Base-by-base conservation (phyloP, 2,888 invertebrate genomes). In the Dinocampus coccinellae region DNA sequence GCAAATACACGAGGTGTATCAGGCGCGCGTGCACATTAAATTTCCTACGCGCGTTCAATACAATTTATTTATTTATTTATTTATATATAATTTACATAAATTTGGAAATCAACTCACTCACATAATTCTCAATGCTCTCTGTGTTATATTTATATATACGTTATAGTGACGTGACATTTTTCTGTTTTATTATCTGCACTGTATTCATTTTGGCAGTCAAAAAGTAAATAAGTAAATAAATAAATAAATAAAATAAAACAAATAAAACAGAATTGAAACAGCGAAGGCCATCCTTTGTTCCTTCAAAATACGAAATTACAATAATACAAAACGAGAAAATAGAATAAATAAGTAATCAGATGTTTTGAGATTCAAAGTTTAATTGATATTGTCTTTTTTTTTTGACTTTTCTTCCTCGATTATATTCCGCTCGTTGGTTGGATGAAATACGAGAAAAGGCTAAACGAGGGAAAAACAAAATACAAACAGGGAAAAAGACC, bases 61-160 rank as follows among this genome's bases (percentile, higher is more conserved):
- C 39, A n/a, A 62, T 39, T 47, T 47, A 42, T 64, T 29, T 22
- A 52, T 39, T 6, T 42, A 62, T 39, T 47, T 47, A 42, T 64
- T 29, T 22, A 52, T 39, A 11, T 42, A 16, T 42, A 57, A 83
- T 81, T 80, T 78, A 79, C 83, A 84, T 83, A 81, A 84, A 83
- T 83, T 84, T 81, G 80, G 78, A 80, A 81, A 82, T 81, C 81
- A 81, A 71, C 77, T 77, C 79, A 77, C 81, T 77, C 11, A 22
- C 52, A 52, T 55, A 47, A 34, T 65, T 47, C 39, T 29, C 39
- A 47, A 47, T 47, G 47, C 62, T 1, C 39, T 7, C 4, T 4
- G 7, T n/a, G 9, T 7, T 16, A 47, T 47, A 47, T 16, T 7
- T 47, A 47, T 16, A n/a, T 16, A 20, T 3, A 20, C 47, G 24